These are phyloP conservation scores for Ditula angustiorana DNA, from an alignment of 2,888 invertebrate genomes.

Conservation along the genomic window DNA sequence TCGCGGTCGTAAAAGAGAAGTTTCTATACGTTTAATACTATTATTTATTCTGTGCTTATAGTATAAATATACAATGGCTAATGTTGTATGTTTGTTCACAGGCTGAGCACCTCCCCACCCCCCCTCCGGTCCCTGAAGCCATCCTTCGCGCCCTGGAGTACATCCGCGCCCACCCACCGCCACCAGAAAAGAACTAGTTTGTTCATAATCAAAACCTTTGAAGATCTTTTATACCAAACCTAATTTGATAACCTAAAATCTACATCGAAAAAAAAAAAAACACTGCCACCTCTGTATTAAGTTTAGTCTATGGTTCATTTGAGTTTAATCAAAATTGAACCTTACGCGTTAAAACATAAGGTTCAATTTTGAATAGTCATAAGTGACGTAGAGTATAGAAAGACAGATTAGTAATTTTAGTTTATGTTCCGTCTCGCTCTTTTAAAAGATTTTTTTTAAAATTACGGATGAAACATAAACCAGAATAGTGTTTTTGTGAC, in stretches of 20 bases:
- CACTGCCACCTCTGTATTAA: not conserved
- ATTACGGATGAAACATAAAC: not conserved
- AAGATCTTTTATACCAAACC: no score
- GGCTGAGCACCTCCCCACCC: slow-evolving; percentile 72
- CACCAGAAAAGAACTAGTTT: slow-evolving; percentile 47
- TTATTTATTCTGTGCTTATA: no score
- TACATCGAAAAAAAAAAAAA: not conserved
- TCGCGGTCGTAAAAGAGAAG: no score
- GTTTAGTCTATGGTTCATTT: not conserved
- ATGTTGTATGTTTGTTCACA: slow-evolving; percentile 48
- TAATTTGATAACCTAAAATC: no score
- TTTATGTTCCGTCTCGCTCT: not conserved
- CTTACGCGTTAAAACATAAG: not conserved
- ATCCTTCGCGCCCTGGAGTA: slow-evolving; percentile 81
- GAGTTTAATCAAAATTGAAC: not conserved
- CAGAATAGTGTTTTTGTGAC: not conserved
- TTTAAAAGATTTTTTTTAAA: no score
- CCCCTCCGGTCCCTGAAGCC: slow-evolving; percentile 83
- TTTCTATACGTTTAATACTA: no score
- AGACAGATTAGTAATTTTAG: not conserved
- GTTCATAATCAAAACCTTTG: slow-evolving; percentile 11
- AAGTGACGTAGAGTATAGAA: not conserved
- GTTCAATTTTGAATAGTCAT: not conserved
- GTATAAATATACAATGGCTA: not conserved
- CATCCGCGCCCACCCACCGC: slow-evolving; percentile 79